These are phyloP conservation scores for Meloe dianella DNA, from an alignment of 2,888 invertebrate species.

Conservation along the genomic window DNA sequence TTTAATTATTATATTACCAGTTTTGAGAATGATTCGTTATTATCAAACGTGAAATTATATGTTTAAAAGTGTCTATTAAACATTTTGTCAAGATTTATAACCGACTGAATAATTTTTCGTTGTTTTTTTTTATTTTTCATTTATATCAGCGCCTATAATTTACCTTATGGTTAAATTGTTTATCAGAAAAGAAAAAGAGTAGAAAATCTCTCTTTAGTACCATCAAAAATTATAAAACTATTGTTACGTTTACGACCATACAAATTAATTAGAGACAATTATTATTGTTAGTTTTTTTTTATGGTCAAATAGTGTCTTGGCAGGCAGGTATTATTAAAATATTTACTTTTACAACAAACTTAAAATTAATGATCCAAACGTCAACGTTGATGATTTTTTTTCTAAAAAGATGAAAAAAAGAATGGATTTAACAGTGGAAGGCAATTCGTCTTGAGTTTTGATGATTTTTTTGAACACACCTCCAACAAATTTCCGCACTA, in stretches of 20 bases:
- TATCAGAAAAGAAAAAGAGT: background rate
- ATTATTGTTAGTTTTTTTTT: background rate
- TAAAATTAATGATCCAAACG: too few species aligned
- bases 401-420: too few species aligned
- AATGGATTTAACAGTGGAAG: too few species aligned
- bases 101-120: background rate
- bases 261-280: background rate
- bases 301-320: background rate
- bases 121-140: background rate
- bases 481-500: too few species aligned
- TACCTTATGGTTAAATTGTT: too few species aligned
- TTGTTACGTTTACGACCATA: background rate
- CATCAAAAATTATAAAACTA: background rate
- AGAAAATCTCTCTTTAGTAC: background rate
- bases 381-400: too few species aligned
- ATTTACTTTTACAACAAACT: too few species aligned
- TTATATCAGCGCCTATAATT: background rate
- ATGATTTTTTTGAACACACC: background rate
- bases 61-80: background rate
- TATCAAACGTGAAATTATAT: background rate
- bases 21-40: background rate
- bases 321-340: too few species aligned
- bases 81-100: background rate
- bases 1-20: constrained; percentile 2
- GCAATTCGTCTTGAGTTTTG: background rate